phyloP scores from a whole-genome alignment of 1,140 invertebrate genomes.

The Drosophila pandora region DNA sequence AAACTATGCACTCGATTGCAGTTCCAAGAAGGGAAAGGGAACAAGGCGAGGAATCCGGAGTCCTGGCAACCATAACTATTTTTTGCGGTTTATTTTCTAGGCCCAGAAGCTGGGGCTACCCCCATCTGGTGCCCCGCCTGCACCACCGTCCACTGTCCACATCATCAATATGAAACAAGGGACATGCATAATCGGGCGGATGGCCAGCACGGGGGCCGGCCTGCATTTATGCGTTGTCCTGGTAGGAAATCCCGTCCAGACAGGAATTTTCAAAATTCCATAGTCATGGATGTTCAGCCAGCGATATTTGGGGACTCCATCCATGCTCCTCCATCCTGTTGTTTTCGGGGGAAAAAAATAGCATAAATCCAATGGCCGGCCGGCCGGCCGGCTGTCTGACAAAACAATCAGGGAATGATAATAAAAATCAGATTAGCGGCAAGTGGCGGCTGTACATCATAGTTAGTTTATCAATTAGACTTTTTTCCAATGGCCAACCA shows the following conservation, averaged over 20 bases:
- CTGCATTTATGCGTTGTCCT: slow-evolving; percentile 67
- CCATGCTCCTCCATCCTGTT: slow-evolving; percentile 6
- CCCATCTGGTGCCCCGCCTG: no score
- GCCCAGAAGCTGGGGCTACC: slow-evolving; percentile 6
- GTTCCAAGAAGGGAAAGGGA: slow-evolving; percentile 4
- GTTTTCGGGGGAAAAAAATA: slow-evolving; percentile 47
- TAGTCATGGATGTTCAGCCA: background rate
- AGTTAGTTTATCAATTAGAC: slow-evolving; percentile 1
- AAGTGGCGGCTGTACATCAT: background rate
- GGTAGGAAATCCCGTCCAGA: slow-evolving; percentile 75
- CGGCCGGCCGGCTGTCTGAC: slow-evolving; percentile 6
- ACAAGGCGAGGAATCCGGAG: slow-evolving; percentile 4
- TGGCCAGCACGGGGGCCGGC: slow-evolving; percentile 44
- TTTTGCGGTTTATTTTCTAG: slow-evolving; percentile 68
- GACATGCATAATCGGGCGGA: slow-evolving; percentile 76
- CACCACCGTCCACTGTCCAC: slow-evolving; percentile 3
- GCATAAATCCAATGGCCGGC: slow-evolving; percentile 2
- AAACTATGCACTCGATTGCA: slow-evolving; percentile 65
- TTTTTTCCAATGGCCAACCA: background rate
- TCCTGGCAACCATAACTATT: slow-evolving; percentile 49
- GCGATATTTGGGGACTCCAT: background rate
- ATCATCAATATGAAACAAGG: slow-evolving; percentile 76
- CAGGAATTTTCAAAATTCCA: slow-evolving; percentile 68
- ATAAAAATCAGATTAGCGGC: slow-evolving; percentile 38
- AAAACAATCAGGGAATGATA: slow-evolving; percentile 25